Conservation (phyloP, 2,888 invertebrate genomes). For the Zygaena filipendulae region DNA sequence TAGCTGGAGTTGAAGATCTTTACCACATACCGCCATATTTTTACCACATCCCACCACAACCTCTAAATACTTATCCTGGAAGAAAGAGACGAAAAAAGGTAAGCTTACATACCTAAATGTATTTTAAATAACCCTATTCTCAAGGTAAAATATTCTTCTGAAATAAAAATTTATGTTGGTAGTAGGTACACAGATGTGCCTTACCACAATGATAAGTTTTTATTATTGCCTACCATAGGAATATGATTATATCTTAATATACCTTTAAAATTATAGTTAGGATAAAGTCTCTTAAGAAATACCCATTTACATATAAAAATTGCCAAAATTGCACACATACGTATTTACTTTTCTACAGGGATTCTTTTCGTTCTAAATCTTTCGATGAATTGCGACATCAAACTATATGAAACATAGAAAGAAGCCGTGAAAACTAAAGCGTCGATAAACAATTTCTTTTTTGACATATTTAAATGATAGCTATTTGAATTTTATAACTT, state of each 20-base stretch:
- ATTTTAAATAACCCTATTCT: not conserved
- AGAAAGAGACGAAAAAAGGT: slow-evolving; percentile 58
- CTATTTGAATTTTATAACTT: no score
- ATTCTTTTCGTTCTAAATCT: slow-evolving; percentile 24
- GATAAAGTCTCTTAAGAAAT: no score
- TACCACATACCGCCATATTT: slow-evolving; percentile 49
- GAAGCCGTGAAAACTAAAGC: slow-evolving; percentile 29
- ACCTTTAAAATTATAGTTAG: no score
- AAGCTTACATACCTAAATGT: slow-evolving; percentile 17
- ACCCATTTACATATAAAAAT: no score
- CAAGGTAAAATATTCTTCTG: slow-evolving; percentile 1
- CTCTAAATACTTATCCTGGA: slow-evolving; percentile 55
- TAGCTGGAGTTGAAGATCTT: slow-evolving; percentile 37
- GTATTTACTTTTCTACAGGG: no score
- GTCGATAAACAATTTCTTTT: slow-evolving; percentile 26
- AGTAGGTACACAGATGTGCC: no score
- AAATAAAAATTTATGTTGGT: not conserved
- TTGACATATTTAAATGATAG: no score
- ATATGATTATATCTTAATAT: no score
- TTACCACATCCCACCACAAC: slow-evolving; percentile 54
- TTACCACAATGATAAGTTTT: no score
- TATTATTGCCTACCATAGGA: no score
- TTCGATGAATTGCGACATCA: slow-evolving; percentile 30
- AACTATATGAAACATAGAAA: slow-evolving; percentile 29
- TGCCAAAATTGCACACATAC: no score